Conservation (phyloP, 2,113 vertebrate genomes). For the Neopipo cinnamomea region DNA sequence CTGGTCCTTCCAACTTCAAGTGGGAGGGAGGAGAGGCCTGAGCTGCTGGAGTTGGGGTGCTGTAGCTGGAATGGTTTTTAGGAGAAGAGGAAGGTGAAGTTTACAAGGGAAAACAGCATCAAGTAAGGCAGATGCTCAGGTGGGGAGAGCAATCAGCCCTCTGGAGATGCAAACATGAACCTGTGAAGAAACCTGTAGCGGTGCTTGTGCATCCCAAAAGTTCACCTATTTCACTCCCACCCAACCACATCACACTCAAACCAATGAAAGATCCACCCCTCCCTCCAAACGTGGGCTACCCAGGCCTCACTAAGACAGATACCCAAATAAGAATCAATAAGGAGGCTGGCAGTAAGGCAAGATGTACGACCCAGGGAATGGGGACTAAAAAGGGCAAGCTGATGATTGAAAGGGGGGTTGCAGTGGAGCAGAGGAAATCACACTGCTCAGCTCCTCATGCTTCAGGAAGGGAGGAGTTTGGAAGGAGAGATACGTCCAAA, state of each 20-base stretch:
- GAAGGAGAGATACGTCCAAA: background rate
- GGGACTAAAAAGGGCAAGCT: constrained; percentile 63
- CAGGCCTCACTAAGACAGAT: background rate
- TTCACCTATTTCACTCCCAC: background rate
- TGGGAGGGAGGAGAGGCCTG: background rate
- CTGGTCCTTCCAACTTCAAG: background rate
- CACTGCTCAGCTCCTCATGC: background rate
- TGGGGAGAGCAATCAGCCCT: background rate
- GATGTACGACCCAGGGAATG: constrained; percentile 35
- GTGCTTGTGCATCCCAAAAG: background rate
- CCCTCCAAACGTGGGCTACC: background rate
- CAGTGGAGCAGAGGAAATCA: background rate
- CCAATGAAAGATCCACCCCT: background rate
- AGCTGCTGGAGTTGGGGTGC: background rate
- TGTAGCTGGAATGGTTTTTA: background rate
- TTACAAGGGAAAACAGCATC: background rate
- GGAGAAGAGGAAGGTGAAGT: background rate
- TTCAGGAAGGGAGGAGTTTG: background rate
- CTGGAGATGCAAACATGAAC: fast-evolving
- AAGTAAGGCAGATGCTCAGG: background rate
- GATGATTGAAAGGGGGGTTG: background rate
- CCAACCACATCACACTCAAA: background rate
- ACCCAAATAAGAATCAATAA: constrained; percentile 39
- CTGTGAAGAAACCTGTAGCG: background rate
- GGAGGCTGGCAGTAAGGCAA: background rate